Percentiles rank a stretch among this genome's conserved stretches.
Conservation (phyloP, 2,888 invertebrate species). For the Agriotes lineatus region DNA sequence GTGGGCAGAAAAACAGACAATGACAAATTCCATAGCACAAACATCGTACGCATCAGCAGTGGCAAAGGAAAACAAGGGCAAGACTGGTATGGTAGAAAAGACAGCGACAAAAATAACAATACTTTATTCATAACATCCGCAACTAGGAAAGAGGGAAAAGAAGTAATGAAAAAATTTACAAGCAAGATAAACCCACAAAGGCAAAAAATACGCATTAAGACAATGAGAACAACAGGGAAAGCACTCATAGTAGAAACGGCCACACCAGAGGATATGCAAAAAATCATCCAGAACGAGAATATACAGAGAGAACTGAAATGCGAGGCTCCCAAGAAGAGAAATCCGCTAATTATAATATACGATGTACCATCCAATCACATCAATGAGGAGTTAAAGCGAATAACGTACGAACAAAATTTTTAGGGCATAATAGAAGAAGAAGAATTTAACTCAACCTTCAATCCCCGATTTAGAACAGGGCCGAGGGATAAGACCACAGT, state of each 20-base stretch:
- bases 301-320: neutral
- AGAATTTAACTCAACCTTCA: constrained; percentile 8
- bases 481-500: constrained; percentile 21
- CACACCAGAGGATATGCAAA: neutral
- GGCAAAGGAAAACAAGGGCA: neutral
- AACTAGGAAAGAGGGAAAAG: neutral
- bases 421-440: neutral
- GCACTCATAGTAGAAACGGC: neutral
- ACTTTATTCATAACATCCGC: neutral
- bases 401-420: constrained; percentile 26
- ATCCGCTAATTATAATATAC: constrained; percentile 18
- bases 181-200: neutral
- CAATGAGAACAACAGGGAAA: neutral
- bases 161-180: neutral
- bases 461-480: constrained; percentile 26
- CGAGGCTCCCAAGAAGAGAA: neutral
- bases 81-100: no score
- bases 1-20: neutral
- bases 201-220: neutral
- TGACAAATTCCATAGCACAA: neutral
- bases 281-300: neutral
- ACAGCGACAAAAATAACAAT: neutral
- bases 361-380: neutral
- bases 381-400: neutral
- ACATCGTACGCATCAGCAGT: neutral